Evolutionary conservation across 2,888 invertebrate genomes (phyloP).

Genomic region (Spilosoma lubricipeda): DNA sequence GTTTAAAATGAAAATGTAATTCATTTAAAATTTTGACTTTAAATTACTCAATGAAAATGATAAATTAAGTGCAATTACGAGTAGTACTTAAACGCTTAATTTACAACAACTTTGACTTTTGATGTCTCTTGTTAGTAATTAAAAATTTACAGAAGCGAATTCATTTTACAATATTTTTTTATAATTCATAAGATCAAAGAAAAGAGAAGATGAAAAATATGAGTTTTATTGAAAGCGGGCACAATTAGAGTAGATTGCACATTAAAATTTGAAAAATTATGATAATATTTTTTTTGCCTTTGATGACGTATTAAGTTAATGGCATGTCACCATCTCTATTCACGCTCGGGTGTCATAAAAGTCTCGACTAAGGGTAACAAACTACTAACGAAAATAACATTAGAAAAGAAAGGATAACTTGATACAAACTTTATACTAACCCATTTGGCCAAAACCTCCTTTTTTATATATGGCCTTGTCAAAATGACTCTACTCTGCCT

Average conservation of each 20-base stretch:
- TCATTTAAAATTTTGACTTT: not conserved
- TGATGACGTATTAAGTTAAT: no score
- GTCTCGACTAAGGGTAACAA: no score
- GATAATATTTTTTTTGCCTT: no score
- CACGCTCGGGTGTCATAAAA: no score
- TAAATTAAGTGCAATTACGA: not conserved
- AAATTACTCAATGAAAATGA: not conserved
- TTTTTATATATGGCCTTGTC: no score
- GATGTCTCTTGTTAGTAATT: not conserved
- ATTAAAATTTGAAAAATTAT: not conserved
- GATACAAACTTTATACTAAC: no score
- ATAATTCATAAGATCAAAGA: not conserved
- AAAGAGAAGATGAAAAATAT: not conserved
- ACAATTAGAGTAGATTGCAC: not conserved
- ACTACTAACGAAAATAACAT: no score
- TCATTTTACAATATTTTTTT: not conserved
- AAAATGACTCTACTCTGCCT: no score
- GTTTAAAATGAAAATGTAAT: not conserved
- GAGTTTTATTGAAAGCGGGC: not conserved
- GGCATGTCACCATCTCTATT: no score
- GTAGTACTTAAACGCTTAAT: not conserved
- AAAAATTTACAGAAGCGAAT: not conserved
- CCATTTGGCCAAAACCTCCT: no score
- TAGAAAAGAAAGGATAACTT: no score
- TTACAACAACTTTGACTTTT: not conserved